Base-by-base conservation (phyloP, 2,888 invertebrate species). In the Cynaeus angustus region DNA sequence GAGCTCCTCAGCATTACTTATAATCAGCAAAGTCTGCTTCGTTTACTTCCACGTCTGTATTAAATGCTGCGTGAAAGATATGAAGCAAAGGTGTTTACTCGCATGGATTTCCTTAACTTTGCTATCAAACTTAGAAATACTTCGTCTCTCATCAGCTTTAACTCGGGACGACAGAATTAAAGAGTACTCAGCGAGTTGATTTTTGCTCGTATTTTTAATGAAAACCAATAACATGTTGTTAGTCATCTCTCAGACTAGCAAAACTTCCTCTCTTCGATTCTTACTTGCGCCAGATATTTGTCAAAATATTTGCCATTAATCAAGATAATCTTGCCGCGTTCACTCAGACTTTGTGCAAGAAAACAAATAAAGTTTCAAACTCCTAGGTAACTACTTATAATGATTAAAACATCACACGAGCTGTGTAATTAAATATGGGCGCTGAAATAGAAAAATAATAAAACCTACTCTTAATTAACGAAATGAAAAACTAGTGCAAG, bases 241-340 rank as follows among this genome's bases (percentile, higher is more conserved):
- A 53, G 56, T 41, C 64, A 50, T 59, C 69, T 30, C 41, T 37
- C 33, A 41, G 52, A 53, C 53, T 52, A 38, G 58, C 50, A 64
- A 12, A 68, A 67, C 48, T 74, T 64, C 62, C 13, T 21, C 61
- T 61, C 55, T 56, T 66, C 65, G 50, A 72, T 70, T 71, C 68
- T 69, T 72, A 67, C 66, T 69, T 52, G 41, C 64, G 68, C 71
- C 55, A 70, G 78, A 82, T 83, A 83, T 83, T 83, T 83, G 82
- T 82, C 83, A 84, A 83, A 83, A 84, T 84, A 84, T 84, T 84
- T 84, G 83, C 82, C 80, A 84, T 84, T 83, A 84, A 84, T 84
- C 84, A 83, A 81, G 83, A 81, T 83, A 83, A 83, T 83, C 82
- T 79, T 78, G 77, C 79, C 75, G 74, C 78, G 79, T 77, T 80